Evolutionary conservation across 1,140 invertebrate genomes (phyloP), one percentile per base, ranked within the genome.

Genomic region (Zaprionus africanus): DNA sequence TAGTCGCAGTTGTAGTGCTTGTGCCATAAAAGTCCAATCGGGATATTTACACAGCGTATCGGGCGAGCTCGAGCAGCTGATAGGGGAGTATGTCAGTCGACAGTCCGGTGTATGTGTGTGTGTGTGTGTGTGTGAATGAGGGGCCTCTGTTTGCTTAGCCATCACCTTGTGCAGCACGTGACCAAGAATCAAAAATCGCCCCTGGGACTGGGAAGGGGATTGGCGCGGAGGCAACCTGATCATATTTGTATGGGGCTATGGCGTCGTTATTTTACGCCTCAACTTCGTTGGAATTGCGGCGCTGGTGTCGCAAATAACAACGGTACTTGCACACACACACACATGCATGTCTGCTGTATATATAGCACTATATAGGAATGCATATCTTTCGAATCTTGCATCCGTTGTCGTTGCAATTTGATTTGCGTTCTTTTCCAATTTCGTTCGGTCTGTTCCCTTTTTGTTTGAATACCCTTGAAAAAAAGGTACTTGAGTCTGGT

Each of bases 161-260:
- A 78, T 78, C 76, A 78, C 76, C 76, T 78, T 78, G 71, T 58
- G 64, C 46, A 46, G 76, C 76, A 78, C 76, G 76, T 78, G 76
- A 78, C 70, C 17, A 63, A 71, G 61, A 65, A 59, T 31, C 54
- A 17, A 34, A 36, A 26, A 31, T 58, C 9, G 19, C 34, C 31
- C 61, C 49, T 17, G 22, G 22, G 11, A 12, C 5, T 17, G 28
- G 1, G 15, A n/a, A 13, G 9, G 12, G 22, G 53, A 7, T 3
- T 5, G 13, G 53, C 0, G 22, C 24, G 17, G 13, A 17, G 13
- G 53, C 65, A 63, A 69, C 65, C 51, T 69, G 58, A 58, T 41
- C 58, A 34, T 36, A 34, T 36, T 43, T 28, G 56, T 34, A 34
- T 34, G 57, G 9, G 62, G 41, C 57, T 72, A 75, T 75, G 66